A percentile compares a stretch with the other conserved stretches of the same genome.
These are phyloP conservation scores for Lordiphosa stackelbergi DNA, from an alignment of 1,140 invertebrate species.

Conservation along the genomic window DNA sequence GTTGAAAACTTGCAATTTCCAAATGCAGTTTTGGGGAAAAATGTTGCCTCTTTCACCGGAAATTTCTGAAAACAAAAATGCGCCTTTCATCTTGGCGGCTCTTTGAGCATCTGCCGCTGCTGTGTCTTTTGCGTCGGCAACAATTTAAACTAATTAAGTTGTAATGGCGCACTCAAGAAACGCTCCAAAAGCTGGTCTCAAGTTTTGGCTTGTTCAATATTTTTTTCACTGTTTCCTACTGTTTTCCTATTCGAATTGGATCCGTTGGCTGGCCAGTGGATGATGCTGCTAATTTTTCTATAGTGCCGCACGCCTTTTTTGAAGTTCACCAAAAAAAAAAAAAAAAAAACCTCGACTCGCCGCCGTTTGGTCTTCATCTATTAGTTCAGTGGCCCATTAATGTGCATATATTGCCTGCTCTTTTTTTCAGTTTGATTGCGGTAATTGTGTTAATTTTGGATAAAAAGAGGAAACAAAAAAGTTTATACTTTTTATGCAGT, in stretches of 20 bases:
- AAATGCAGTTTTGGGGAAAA: conserved; percentile 9
- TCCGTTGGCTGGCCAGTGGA: conserved; percentile 23
- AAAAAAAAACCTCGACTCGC: conserved; percentile 18
- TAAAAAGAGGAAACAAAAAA: conserved; percentile 33
- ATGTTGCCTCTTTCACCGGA: conserved; percentile 51
- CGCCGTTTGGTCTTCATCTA: conserved; percentile 41
- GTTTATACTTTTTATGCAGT: conserved; percentile 26
- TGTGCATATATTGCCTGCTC: conserved; percentile 61
- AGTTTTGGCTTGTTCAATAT: conserved; percentile 32
- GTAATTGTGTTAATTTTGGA: conserved; percentile 68
- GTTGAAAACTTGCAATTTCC: conserved; percentile 28
- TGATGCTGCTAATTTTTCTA: conserved; percentile 72
- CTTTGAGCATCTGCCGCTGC: conserved; percentile 19
- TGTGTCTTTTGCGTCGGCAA: conserved; percentile 35
- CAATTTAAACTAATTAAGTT: conserved; percentile 76
- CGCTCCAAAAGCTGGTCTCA: conserved; percentile 33
- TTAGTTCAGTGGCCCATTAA: conserved; percentile 73
- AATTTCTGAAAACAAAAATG: conserved; percentile 9
- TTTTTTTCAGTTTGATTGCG: conserved; percentile 53
- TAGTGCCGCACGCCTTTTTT: conserved; percentile 21
- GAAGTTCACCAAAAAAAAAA: conserved; percentile 54
- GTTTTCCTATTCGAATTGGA: conserved; percentile 44
- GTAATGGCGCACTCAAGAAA: conserved; percentile 67
- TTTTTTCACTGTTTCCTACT: conserved; percentile 40
- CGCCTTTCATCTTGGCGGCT: neutral